phyloP scores from a whole-genome alignment of 1,140 invertebrate species.

The Magallana ariakensis region DNA sequence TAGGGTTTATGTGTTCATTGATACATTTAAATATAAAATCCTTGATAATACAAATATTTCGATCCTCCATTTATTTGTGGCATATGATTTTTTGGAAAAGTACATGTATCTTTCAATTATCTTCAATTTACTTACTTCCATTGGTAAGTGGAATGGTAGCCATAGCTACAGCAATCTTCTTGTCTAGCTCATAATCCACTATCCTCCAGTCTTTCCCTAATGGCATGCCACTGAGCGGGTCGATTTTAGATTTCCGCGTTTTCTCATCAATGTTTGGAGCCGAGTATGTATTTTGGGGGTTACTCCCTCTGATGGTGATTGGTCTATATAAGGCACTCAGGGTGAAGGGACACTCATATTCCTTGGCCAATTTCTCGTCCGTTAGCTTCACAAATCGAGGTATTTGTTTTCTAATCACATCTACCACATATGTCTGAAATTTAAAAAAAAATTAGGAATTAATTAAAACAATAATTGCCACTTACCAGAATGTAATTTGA shows the following conservation, averaged over 20 bases:
- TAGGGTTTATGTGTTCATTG: no score
- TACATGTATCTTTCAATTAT: neutral
- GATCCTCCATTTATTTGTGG: no score
- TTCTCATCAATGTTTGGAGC: slow-evolving; percentile 71
- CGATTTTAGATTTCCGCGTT: slow-evolving; percentile 73
- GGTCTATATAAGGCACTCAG: slow-evolving; percentile 69
- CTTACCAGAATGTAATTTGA: no score
- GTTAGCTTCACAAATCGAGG: slow-evolving; percentile 72
- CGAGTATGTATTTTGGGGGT: slow-evolving; percentile 73
- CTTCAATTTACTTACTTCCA: slow-evolving; percentile 64
- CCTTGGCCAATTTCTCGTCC: slow-evolving; percentile 64
- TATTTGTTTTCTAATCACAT: slow-evolving; percentile 69
- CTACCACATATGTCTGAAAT: slow-evolving; percentile 69
- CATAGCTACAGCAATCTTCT: slow-evolving; percentile 64
- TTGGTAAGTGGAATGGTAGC: slow-evolving; percentile 70
- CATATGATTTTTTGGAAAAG: no score
- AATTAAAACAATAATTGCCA: no score
- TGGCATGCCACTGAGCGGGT: slow-evolving; percentile 70
- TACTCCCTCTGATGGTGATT: slow-evolving; percentile 72
- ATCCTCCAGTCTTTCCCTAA: slow-evolving; percentile 71
- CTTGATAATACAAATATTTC: no score
- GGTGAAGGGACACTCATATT: slow-evolving; percentile 75
- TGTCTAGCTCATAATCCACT: slow-evolving; percentile 69
- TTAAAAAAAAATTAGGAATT: no score
- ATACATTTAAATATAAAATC: no score